A percentile compares a stretch with the other conserved stretches of the same genome.
Evolutionary conservation across 2,888 invertebrate genomes (phyloP).

Genomic region (Prenolepis imparis): DNA sequence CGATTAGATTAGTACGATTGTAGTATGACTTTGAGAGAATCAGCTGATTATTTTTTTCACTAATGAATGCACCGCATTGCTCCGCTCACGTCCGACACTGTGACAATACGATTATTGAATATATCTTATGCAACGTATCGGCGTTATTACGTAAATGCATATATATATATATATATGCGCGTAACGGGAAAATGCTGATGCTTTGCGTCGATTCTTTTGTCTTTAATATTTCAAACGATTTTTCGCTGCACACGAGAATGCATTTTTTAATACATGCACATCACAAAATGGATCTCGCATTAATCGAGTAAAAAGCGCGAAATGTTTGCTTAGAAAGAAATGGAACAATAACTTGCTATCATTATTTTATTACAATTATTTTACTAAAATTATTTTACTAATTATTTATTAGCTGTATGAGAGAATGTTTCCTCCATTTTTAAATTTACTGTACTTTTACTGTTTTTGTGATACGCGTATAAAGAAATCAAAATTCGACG

Average conservation of each 20-base stretch:
- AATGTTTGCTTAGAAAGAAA: not conserved
- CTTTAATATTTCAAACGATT: not conserved
- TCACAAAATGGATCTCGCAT: conserved; percentile 13
- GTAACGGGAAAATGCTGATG: not conserved
- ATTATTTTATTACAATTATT: not conserved
- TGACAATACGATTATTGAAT: conserved; percentile 70
- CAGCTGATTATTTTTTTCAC: not conserved
- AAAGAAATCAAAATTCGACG: not conserved
- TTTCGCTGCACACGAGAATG: not conserved
- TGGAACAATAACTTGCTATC: not conserved
- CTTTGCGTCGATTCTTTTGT: not conserved
- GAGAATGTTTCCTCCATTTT: not conserved
- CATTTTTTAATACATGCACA: not conserved
- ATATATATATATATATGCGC: not conserved
- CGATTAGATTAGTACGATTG: not conserved
- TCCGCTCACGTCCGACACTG: conserved; percentile 72
- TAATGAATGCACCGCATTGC: conserved; percentile 52
- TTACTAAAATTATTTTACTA: too few species aligned
- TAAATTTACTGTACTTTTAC: not conserved
- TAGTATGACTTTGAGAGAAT: not conserved
- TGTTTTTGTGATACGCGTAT: not conserved
- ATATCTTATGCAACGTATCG: not conserved
- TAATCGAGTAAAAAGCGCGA: not conserved
- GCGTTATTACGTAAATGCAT: conserved; percentile 11
- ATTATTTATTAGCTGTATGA: not conserved